Base-by-base conservation (phyloP, 2,888 invertebrate genomes). In the Trissoscelio sp. region DNA sequence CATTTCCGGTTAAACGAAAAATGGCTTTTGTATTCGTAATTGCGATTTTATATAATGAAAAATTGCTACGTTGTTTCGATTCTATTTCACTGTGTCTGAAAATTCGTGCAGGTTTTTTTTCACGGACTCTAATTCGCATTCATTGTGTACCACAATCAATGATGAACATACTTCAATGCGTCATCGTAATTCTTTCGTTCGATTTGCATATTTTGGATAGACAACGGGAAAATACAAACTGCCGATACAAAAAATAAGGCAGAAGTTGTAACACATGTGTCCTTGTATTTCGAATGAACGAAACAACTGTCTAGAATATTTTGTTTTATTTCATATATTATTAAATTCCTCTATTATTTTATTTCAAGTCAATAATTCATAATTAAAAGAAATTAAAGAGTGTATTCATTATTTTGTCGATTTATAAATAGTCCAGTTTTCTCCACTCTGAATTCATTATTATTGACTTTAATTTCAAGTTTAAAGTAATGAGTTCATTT, bases 151-250 rank as follows among this genome's bases (percentile, higher is more conserved):
- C 16, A 24, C 51, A 48, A 69, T 70, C 72, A 77, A 70, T 75
- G 53, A 70, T 60, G 48, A 77, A 60, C 81, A 73, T 14, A 73
- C 69, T 39, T 62, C 14, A 0, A 11, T 57, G 60, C 72, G 72
- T 81, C 81, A 75, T 75, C 11, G 37, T 53, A 57, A 53, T 75
- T 55, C 62, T 69, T 7, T 60, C 20, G 16, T 44, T 39, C 14
- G 31, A 67, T 74, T 74, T 51, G 58, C 82, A 69, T 60, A 58
- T 79, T 79, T 79, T 74, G 64, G 82, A 58, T 18, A 44, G 31
- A 64, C 55, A 77, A 62, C 24, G 24, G 39, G 39, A 55, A 58
- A 72, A 72, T 67, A 62, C 9, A 11, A 28, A 37, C 16, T 22
- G 66, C n/a, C 24, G 39, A 44, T 62, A 31, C 34, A 42, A 44